Evolutionary conservation across 2,113 vertebrate genomes (phyloP), one percentile per base, ranked within the genome.

Genomic region (Geothlypis trichas): DNA sequence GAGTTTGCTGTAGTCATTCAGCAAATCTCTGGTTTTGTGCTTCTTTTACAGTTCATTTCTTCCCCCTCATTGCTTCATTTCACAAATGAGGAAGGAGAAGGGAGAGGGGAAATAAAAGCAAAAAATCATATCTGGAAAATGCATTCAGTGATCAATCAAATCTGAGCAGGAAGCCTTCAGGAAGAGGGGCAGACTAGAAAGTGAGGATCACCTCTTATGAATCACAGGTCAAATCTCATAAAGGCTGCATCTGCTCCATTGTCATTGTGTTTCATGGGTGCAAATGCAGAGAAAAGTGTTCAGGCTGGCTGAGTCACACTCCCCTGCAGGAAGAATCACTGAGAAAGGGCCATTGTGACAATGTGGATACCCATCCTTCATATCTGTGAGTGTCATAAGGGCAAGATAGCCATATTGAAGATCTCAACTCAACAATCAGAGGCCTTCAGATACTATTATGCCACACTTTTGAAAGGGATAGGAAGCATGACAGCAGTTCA

Each of bases 81-180:
- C 44, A 89, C 31, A 92, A 87, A 91, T 58, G 10, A 65, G 27
- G 28, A 74, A 68, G 47, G 39, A 66, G 11, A 31, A 17, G 16
- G 15, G 13, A 68, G 6, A 16, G 8, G 7, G 6, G 3, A 21
- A 22, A 27, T 6, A 33, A 39, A 28, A 72, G 6, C 11, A 85
- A 63, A 28, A 91, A 84, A 54, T 12, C n/a, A 9, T 85, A 86
- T 94, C 81, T 94, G 78, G 55, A 95, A 90, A 95, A 81, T 59
- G 18, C 41, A 73, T 93, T 87, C n/a, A 81, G 30, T 44, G 78
- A 72, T 84, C 81, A 87, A 54, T 39, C 35, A 91, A 62, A 66
- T 27, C 63, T 57, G 51, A 84, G 58, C 15, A 71, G 37, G 52
- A 80, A 80, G 16, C 12, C 52, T 93, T 74, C 63, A 69, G 66